Percentiles rank a stretch among this genome's conserved stretches.
These are phyloP conservation scores for Enteromius trimaculatus DNA, from an alignment of 2,797 vertebrate species.

Conservation along the genomic window DNA sequence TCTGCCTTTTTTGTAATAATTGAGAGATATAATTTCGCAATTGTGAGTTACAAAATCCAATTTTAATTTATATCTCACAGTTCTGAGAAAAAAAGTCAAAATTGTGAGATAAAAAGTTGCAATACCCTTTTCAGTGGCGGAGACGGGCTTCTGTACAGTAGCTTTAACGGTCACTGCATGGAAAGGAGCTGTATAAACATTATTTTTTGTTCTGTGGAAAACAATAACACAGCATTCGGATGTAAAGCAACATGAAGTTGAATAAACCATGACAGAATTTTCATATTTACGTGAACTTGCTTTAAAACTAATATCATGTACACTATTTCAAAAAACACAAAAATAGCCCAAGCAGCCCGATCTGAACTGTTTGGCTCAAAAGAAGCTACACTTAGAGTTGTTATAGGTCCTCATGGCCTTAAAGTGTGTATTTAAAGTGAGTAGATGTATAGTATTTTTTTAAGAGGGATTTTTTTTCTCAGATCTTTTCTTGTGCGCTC, in stretches of 20 bases:
- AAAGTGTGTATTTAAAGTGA: conserved; percentile 52
- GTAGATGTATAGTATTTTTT: conserved; percentile 59
- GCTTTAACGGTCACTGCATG: background rate
- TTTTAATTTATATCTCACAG: too few species aligned
- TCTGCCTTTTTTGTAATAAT: too few species aligned
- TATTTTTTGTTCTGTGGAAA: background rate
- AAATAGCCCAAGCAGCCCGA: conserved; percentile 25
- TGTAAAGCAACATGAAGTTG: conserved; percentile 5
- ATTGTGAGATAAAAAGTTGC: too few species aligned
- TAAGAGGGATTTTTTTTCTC: conserved; percentile 48
- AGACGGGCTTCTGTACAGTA: background rate
- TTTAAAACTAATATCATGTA: conserved; percentile 2
- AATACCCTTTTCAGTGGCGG: too few species aligned
- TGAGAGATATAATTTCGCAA: too few species aligned
- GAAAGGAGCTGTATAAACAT: background rate
- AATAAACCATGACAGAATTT: background rate
- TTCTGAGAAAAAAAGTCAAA: too few species aligned
- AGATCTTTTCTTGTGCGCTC: conserved; percentile 46
- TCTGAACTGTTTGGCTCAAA: conserved; percentile 40
- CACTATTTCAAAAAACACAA: conserved; percentile 18
- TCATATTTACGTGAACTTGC: background rate
- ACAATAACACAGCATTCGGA: background rate
- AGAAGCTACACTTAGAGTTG: conserved; percentile 33
- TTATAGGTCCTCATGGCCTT: conserved; percentile 41
- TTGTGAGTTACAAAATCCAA: too few species aligned